Conservation (phyloP, 2,797 vertebrate species). For the Scomberomorus guttatus region DNA sequence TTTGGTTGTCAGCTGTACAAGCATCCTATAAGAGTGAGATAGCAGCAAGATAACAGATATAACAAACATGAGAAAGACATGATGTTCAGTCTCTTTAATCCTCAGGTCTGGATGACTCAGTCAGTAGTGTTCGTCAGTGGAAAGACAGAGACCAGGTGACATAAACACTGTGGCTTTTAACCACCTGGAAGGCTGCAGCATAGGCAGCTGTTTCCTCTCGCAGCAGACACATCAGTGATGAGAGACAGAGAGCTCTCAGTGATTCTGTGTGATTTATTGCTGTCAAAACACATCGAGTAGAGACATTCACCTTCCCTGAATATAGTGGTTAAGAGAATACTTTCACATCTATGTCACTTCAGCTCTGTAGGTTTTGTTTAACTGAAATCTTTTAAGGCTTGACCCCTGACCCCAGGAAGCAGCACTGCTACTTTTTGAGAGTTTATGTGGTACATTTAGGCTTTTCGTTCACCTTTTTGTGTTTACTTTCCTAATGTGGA, state of each 20-base stretch:
- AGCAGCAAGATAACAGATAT: neutral
- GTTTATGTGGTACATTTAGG: neutral
- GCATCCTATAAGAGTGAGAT: neutral
- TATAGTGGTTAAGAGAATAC: neutral
- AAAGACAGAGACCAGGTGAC: slow-evolving; percentile 40
- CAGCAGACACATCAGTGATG: slow-evolving; percentile 1
- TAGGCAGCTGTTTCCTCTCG: slow-evolving; percentile 56
- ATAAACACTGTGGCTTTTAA: slow-evolving; percentile 1
- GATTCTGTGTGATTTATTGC: slow-evolving; percentile 35
- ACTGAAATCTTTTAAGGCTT: neutral
- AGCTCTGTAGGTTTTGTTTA: slow-evolving; percentile 8
- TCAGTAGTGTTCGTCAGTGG: slow-evolving; percentile 9
- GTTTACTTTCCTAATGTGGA: neutral
- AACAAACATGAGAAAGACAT: neutral
- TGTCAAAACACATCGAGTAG: slow-evolving; percentile 30
- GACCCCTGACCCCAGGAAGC: neutral
- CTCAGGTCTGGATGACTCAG: slow-evolving; percentile 45
- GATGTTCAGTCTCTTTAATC: slow-evolving; percentile 26
- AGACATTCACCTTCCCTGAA: slow-evolving; percentile 11
- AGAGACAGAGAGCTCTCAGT: neutral
- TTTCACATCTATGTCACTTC: slow-evolving; percentile 3
- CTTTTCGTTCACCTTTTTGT: neutral
- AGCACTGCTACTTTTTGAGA: neutral
- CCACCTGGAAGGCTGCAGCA: slow-evolving; percentile 32
- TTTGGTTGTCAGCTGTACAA: neutral